Percentiles rank a stretch among this genome's conserved stretches.
Evolutionary conservation across 92 coral and sea anemone genomes (phyloP).

Genomic region (Porites rus): DNA sequence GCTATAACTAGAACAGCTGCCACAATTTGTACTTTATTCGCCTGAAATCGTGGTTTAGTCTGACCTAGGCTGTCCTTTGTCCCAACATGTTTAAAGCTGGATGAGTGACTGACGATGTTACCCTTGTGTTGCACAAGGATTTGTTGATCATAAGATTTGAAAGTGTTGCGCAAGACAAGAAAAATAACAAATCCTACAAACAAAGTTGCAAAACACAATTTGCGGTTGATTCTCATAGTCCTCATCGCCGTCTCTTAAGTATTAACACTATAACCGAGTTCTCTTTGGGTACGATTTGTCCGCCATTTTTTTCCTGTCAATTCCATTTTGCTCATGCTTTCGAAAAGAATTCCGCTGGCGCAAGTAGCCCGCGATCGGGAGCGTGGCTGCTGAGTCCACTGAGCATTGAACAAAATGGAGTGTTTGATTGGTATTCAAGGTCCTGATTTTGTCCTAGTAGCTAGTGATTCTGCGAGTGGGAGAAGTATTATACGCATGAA

Average conservation of each 20-base stretch:
- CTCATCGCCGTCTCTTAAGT: background rate
- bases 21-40: slow-evolving; percentile 23
- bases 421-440: slow-evolving; percentile 97
- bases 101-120: background rate
- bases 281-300: background rate
- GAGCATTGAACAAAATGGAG: slow-evolving; percentile 82
- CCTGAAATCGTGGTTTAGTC: background rate
- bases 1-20: slow-evolving; percentile 88
- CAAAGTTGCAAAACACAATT: slow-evolving; percentile 2
- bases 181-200: slow-evolving; percentile 10
- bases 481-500: slow-evolving; percentile 98
- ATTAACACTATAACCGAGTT: too few species aligned
- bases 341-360: slow-evolving; percentile 42
- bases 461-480: slow-evolving; percentile 94
- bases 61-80: background rate
- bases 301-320: slow-evolving; percentile 49
- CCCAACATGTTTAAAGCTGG: background rate
- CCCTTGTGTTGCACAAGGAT: background rate
- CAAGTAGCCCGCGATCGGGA: background rate
- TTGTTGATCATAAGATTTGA: background rate
- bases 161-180: slow-evolving; percentile 3
- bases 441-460: slow-evolving; percentile 91
- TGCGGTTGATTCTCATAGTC: slow-evolving; percentile 29
- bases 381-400: slow-evolving; percentile 29
- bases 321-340: slow-evolving; percentile 15